A percentile compares a stretch with the other conserved stretches of the same genome.
phyloP scores from a whole-genome alignment of 2,888 invertebrate genomes.

The Tipula lateralis region DNA sequence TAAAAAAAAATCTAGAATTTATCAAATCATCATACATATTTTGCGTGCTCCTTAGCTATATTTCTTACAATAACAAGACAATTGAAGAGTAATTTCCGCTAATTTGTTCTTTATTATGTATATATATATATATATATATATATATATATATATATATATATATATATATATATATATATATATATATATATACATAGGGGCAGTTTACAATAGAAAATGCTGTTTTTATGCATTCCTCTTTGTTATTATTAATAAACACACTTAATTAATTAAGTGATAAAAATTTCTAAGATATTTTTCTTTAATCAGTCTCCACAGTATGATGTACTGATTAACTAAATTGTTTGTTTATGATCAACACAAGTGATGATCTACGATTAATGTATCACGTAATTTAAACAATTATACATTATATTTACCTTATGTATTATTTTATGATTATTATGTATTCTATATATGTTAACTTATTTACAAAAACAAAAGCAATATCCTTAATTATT shows the following conservation, averaged over 20 bases:
- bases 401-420: background rate
- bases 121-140: too few relatives aligned
- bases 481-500: background rate
- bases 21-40: slow-evolving; percentile 19
- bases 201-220: background rate
- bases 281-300: background rate
- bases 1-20: background rate
- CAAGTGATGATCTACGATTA: background rate
- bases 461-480: background rate
- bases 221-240: background rate
- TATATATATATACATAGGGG: too few relatives aligned
- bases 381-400: background rate
- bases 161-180: too few relatives aligned
- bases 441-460: background rate
- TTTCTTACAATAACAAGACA: background rate
- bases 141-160: too few relatives aligned
- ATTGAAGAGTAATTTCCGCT: background rate
- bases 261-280: background rate
- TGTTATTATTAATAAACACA: background rate
- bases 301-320: background rate
- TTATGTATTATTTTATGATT: too few relatives aligned
- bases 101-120: background rate
- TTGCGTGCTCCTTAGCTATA: background rate
- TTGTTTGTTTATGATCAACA: background rate
- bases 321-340: background rate